Conservation (phyloP, 1,140 invertebrate species). For the Trichoplusia ni region DNA sequence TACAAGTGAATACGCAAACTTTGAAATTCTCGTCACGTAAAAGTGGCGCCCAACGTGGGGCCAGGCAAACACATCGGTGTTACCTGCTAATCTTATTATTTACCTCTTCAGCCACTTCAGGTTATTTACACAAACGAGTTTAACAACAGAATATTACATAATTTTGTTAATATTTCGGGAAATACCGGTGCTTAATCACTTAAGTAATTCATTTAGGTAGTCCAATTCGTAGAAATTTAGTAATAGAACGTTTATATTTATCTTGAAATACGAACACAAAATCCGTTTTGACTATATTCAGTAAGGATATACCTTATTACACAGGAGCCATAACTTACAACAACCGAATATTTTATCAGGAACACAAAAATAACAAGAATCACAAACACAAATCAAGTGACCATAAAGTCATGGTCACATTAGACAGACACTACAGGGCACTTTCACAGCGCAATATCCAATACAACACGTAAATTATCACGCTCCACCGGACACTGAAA, state of each 20-base stretch:
- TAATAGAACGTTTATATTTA: too few relatives aligned
- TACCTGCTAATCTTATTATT: constrained; percentile 29
- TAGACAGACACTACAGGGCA: constrained; percentile 49
- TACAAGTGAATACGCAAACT: constrained; percentile 3
- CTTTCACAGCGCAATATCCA: constrained; percentile 57
- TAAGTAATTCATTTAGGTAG: too few relatives aligned
- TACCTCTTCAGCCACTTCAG: constrained; percentile 17
- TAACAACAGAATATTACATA: background rate
- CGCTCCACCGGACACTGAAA: constrained; percentile 67
- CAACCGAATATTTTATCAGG: background rate
- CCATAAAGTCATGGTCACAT: constrained; percentile 1
- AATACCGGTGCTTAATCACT: too few relatives aligned
- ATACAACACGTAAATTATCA: constrained; percentile 74
- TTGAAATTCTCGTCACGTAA: constrained; percentile 35
- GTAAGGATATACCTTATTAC: too few relatives aligned
- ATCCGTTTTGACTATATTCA: too few relatives aligned
- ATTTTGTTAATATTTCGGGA: too few relatives aligned
- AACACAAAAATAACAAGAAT: background rate
- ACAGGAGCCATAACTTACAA: too few relatives aligned
- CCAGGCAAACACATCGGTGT: constrained; percentile 33
- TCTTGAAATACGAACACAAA: too few relatives aligned
- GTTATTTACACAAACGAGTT: background rate
- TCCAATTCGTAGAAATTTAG: too few relatives aligned
- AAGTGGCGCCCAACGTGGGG: constrained; percentile 29
- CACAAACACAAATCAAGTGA: constrained; percentile 22